Conservation (phyloP, 2,888 invertebrate genomes). For the Stenichneumon culpator region DNA sequence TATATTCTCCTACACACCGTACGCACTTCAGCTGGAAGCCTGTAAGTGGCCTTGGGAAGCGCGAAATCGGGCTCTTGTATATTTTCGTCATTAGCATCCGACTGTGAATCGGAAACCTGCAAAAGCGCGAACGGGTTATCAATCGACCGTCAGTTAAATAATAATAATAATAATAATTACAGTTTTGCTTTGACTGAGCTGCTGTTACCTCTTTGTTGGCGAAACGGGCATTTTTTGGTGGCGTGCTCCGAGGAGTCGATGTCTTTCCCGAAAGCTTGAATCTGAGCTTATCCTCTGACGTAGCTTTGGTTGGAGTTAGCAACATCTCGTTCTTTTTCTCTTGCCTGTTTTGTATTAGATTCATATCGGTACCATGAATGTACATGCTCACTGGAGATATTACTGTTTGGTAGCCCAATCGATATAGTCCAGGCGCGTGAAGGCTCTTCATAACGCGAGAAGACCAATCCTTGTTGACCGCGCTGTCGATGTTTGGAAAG, state of each 20-base stretch:
- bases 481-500: slow-evolving; percentile 65
- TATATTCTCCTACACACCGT: slow-evolving; percentile 68
- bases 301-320: slow-evolving; percentile 71
- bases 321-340: slow-evolving; percentile 72
- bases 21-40: slow-evolving; percentile 72
- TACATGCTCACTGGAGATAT: slow-evolving; percentile 80
- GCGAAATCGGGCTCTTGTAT: slow-evolving; percentile 63
- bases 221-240: slow-evolving; percentile 2
- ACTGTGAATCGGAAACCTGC: slow-evolving; percentile 51
- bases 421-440: slow-evolving; percentile 68
- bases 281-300: slow-evolving; percentile 64
- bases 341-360: slow-evolving; percentile 76
- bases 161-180: background rate
- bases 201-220: slow-evolving; percentile 23
- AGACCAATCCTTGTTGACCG: background rate
- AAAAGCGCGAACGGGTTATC: background rate
- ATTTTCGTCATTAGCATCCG: slow-evolving; percentile 64
- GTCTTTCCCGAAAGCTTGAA: slow-evolving; percentile 71
- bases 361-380: slow-evolving; percentile 77
- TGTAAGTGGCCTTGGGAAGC: slow-evolving; percentile 75
- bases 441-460: slow-evolving; percentile 67
- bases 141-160: background rate
- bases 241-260: slow-evolving; percentile 17
- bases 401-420: slow-evolving; percentile 74
- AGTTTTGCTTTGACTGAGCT: slow-evolving; percentile 36